Conservation (phyloP, 2,888 invertebrate genomes). For the Rhodophaea formosa region DNA sequence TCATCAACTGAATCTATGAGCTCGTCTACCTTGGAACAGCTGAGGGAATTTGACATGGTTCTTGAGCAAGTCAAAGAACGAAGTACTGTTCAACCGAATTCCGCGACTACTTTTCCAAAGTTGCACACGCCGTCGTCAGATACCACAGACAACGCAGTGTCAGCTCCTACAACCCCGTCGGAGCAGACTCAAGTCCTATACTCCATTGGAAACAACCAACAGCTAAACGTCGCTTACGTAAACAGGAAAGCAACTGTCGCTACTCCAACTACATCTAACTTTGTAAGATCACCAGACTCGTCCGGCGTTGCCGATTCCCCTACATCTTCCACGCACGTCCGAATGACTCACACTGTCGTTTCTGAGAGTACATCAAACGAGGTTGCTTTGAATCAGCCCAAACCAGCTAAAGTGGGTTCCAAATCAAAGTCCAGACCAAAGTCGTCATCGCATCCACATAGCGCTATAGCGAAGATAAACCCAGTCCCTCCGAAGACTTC, state of each 20-base stretch:
- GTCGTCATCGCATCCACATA: slow-evolving; percentile 78
- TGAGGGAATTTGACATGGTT: slow-evolving; percentile 90
- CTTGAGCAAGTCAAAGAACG: slow-evolving; percentile 90
- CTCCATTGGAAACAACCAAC: slow-evolving; percentile 61
- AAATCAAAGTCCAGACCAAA: slow-evolving; percentile 80
- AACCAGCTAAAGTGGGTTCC: slow-evolving; percentile 53
- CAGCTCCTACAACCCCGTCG: slow-evolving; percentile 44
- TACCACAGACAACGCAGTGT: slow-evolving; percentile 46
- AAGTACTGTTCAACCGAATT: slow-evolving; percentile 82
- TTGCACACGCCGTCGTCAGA: slow-evolving; percentile 49
- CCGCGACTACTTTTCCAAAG: slow-evolving; percentile 47
- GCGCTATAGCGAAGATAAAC: slow-evolving; percentile 81
- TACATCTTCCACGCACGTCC: slow-evolving; percentile 56
- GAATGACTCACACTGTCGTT: slow-evolving; percentile 55
- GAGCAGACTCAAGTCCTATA: slow-evolving; percentile 63
- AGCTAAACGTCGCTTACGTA: slow-evolving; percentile 66
- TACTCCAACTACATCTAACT: slow-evolving; percentile 57
- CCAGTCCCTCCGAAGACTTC: slow-evolving; percentile 81
- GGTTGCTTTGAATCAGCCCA: slow-evolving; percentile 40
- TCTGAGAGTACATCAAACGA: slow-evolving; percentile 52
- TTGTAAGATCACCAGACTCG: slow-evolving; percentile 68
- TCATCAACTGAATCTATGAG: slow-evolving; percentile 83
- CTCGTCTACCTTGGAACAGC: slow-evolving; percentile 88
- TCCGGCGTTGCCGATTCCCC: slow-evolving; percentile 61
- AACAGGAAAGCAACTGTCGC: slow-evolving; percentile 64